These are phyloP conservation scores for Campaea margaritaria DNA, from an alignment of 2,888 invertebrate genomes.

Conservation along the genomic window DNA sequence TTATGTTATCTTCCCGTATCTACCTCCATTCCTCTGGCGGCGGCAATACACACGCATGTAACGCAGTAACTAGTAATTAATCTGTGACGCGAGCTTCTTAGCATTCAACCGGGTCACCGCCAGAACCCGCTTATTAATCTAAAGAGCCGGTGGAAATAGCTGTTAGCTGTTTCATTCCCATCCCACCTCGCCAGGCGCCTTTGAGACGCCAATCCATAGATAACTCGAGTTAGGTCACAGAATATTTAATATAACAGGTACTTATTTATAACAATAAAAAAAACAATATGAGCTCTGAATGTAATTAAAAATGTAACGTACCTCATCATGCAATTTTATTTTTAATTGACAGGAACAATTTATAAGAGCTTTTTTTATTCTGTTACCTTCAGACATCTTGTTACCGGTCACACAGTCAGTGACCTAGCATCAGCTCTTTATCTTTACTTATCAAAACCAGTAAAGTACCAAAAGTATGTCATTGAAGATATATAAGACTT, in stretches of 20 bases:
- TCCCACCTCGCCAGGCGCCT: constrained; percentile 30
- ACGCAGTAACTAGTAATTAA: neutral
- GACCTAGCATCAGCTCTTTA: constrained; percentile 7
- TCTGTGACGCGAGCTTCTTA: constrained; percentile 25
- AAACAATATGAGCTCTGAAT: constrained; percentile 2
- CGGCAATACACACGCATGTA: neutral
- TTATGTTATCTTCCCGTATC: constrained; percentile 40
- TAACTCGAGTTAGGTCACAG: constrained; percentile 1
- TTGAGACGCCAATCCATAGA: constrained; percentile 29
- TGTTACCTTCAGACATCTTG: constrained; percentile 11
- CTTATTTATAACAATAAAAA: constrained; percentile 19
- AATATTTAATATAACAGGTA: no score
- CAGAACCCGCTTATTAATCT: constrained; percentile 32
- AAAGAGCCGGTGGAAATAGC: constrained; percentile 23
- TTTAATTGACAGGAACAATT: constrained; percentile 11
- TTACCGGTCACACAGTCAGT: constrained; percentile 13
- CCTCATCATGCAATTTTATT: constrained; percentile 18
- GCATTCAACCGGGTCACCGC: constrained; percentile 20
- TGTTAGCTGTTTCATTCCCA: constrained; percentile 25
- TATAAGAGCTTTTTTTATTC: neutral
- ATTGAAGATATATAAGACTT: no score
- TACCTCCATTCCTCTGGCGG: constrained; percentile 17
- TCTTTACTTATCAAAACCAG: neutral
- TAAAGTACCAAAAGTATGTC: no score
- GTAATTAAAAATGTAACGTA: constrained; percentile 17